Evolutionary conservation across 2,113 vertebrate species (phyloP), one percentile per base, ranked within the genome.

Genomic region (Notarius quadriscutis): DNA sequence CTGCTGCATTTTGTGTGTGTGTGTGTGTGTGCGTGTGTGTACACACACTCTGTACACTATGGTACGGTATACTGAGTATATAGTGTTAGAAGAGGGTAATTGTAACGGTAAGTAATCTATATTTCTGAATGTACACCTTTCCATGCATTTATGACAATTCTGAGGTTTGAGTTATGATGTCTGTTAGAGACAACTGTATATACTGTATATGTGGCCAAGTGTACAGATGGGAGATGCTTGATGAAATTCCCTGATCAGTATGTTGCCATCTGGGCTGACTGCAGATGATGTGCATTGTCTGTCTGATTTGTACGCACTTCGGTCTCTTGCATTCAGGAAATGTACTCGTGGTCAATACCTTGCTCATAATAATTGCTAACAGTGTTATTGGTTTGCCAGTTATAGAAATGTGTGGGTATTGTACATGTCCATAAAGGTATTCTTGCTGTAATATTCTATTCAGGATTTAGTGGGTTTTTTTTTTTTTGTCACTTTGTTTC

Each of bases 191-290:
- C 1, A 30, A 48, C 8, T 12, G 1, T 65, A 78, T 65, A 78
- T 62, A 50, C 53, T 17, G 75, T n/a, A 11, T 71, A 72, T 74
- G 15, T 2, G 18, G 12, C 12, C 30, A 48, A 48, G 67, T 62
- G 55, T 62, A 74, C 34, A 62, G 30, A 30, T 9, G 6, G 48
- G 34, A 87, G 55, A 48, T 48, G 25, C 15, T 74, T 87, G 79
- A 71, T 81, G 65, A 72, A 72, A 65, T 71, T 81, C 53, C 34
- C 53, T 74, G 25, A 82, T 82, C 86, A 82, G 60, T 82, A 75
- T 62, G 57, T 62, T 87, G 86, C n/a, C 79, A 87, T 74, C 55
- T 82, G 85, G 63, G 20, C 78, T 81, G 62, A 25, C 25, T 81
- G 55, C 6, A 50, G 65, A 67, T 55, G 74, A 30, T 67, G 50